phyloP scores from a whole-genome alignment of 2,888 invertebrate species.

The Drosophila emarginata region DNA sequence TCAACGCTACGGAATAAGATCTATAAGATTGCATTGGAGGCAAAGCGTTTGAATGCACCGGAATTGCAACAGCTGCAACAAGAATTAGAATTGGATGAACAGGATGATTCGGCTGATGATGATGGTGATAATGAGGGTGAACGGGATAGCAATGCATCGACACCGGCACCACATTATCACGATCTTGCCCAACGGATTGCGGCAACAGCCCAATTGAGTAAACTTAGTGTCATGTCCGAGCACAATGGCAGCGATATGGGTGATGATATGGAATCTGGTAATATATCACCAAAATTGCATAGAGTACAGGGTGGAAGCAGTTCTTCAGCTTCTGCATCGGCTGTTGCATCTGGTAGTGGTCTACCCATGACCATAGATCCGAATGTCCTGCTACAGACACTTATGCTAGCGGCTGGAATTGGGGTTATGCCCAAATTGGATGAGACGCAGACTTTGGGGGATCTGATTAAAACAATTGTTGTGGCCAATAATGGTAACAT shows the following conservation, averaged over 20 bases:
- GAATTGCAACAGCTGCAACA: conserved; percentile 62
- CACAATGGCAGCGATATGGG: conserved; percentile 71
- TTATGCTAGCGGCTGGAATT: conserved; percentile 77
- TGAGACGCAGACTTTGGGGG: conserved; percentile 78
- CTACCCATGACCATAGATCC: conserved; percentile 73
- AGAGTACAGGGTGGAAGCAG: conserved; percentile 38
- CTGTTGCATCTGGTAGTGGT: conserved; percentile 47
- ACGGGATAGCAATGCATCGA: conserved; percentile 84
- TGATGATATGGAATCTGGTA: conserved; percentile 43
- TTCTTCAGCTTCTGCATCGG: conserved; percentile 10
- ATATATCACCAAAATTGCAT: conserved; percentile 50
- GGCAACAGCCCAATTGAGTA: conserved; percentile 66
- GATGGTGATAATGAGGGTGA: conserved; percentile 83
- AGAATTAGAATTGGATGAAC: conserved; percentile 75
- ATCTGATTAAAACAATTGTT: conserved; percentile 77
- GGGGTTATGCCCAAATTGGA: conserved; percentile 70
- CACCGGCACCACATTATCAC: conserved; percentile 64
- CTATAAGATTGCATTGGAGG: conserved; percentile 87
- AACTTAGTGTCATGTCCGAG: conserved; percentile 64
- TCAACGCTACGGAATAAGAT: conserved; percentile 98
- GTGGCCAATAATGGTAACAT: conserved; percentile 69
- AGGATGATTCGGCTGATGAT: conserved; percentile 82
- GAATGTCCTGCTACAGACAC: conserved; percentile 77
- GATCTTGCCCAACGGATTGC: conserved; percentile 65
- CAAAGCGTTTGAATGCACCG: conserved; percentile 75